Evolutionary conservation across 2,797 vertebrate genomes (phyloP), one percentile per base, ranked within the genome.

Genomic region (Eulemur albifrons): DNA sequence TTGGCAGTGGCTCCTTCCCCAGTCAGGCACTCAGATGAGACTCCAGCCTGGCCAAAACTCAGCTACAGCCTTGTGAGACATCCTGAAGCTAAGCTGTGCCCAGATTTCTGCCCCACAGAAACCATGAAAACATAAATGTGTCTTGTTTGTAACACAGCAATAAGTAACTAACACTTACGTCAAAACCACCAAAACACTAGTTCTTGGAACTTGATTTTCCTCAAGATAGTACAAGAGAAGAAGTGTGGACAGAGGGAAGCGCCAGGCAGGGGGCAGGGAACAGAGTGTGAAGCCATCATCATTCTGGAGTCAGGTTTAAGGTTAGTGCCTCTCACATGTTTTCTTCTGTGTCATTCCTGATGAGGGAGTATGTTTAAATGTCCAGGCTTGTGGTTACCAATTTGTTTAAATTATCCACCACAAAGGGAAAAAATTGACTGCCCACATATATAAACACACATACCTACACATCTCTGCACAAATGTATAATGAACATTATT

Each of bases 261-360:
- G 1, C 12, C 5, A 40, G 21, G n/a, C 18, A 59, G 9, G 0
- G 13, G 12, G 10, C 7, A 59, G 4, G 4, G 23, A 81, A 5
- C 27, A 17, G 23, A 76, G 27, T n/a, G 7, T 13, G 15, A 77
- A 84, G 52, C 8, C 27, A 8, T 70, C 48, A 15, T 40, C 86
- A 14, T 63, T 89, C 23, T n/a, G n/a, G 12, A 54, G 1, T 18
- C 52, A 80, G n/a, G 11, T 52, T 88, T 70, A 65, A 84, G 80
- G 7, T 83, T 50, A 76, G 10, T 2, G 32, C 10, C n/a, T 65
- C 40, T 57, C 21, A 21, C 38, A 57, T 52, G n/a, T 59, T 15
- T 77, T 61, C 35, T 81, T 90, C 50, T 57, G 21, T 40, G 48
- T 27, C n/a, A 14, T 76, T 80, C 17, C 1, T 38, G 5, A 20